Evolutionary conservation across 2,888 invertebrate genomes (phyloP).

Genomic region (Ophion ellenae): DNA sequence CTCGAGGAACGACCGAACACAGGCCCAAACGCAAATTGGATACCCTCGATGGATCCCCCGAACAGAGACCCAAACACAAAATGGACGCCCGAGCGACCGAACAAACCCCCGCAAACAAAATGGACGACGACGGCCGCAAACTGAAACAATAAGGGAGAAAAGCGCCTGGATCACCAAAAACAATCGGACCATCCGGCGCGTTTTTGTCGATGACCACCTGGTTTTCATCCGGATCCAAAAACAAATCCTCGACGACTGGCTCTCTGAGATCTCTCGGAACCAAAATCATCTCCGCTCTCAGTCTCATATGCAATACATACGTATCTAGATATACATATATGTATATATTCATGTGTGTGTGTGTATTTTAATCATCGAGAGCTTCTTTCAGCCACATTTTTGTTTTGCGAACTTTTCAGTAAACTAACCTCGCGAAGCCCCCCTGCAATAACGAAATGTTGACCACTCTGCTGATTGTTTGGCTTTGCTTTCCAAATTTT

Average conservation of each 20-base stretch:
- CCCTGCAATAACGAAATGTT: neutral
- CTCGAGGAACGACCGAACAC: neutral
- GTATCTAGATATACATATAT: neutral
- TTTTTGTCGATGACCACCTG: neutral
- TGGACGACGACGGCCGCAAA: neutral
- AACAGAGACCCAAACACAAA: neutral
- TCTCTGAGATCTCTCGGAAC: neutral
- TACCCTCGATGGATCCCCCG: neutral
- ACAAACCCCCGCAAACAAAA: neutral
- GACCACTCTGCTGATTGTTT: conserved; percentile 9
- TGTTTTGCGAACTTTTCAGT: neutral
- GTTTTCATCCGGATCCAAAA: conserved; percentile 15
- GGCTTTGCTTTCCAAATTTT: too few species aligned
- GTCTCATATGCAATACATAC: neutral
- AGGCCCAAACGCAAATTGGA: neutral
- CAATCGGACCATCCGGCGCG: conserved; percentile 3
- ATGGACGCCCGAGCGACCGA: neutral
- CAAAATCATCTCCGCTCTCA: neutral
- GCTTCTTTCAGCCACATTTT: neutral
- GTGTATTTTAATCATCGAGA: neutral
- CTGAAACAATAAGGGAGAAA: neutral
- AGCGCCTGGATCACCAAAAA: neutral
- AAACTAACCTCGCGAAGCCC: neutral
- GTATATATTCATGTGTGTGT: neutral
- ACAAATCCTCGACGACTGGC: neutral